phyloP scores from a whole-genome alignment of 2,113 vertebrate species.

The Cyanistes caeruleus region DNA sequence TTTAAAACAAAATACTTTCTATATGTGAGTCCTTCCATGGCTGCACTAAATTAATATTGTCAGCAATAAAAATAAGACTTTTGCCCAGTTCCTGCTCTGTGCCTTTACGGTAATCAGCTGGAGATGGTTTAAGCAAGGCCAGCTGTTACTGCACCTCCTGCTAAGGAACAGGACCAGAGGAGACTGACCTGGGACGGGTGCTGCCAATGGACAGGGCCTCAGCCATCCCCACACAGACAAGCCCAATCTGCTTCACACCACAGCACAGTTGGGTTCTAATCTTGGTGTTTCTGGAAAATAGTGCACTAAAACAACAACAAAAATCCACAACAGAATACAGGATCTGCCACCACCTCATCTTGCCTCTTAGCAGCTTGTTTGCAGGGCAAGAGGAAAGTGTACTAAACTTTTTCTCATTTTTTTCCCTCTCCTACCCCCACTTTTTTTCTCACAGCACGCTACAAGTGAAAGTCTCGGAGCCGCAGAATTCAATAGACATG shows the following conservation, averaged over 20 bases:
- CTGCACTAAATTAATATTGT: background rate
- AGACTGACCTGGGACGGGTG: accelerated
- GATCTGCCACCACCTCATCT: slow-evolving; percentile 12
- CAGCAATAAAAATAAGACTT: background rate
- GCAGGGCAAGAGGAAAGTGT: background rate
- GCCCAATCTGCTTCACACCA: accelerated
- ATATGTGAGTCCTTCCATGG: background rate
- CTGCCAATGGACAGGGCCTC: background rate
- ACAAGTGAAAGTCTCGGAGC: slow-evolving; percentile 78
- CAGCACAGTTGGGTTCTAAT: background rate
- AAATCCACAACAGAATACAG: accelerated
- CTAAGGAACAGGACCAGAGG: accelerated
- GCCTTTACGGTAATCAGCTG: background rate
- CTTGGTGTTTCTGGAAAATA: background rate
- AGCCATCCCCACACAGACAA: background rate
- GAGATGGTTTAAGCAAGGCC: background rate
- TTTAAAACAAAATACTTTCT: background rate
- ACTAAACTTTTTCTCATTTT: slow-evolving; percentile 65
- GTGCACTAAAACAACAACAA: background rate
- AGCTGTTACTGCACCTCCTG: background rate
- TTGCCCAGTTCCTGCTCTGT: background rate
- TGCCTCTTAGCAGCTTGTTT: background rate
- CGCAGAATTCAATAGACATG: slow-evolving; percentile 74
- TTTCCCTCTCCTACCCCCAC: slow-evolving; percentile 12
- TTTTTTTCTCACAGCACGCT: slow-evolving; percentile 66